Evolutionary conservation across 2,113 vertebrate genomes (phyloP).

Genomic region (Perognathus longimembris): DNA sequence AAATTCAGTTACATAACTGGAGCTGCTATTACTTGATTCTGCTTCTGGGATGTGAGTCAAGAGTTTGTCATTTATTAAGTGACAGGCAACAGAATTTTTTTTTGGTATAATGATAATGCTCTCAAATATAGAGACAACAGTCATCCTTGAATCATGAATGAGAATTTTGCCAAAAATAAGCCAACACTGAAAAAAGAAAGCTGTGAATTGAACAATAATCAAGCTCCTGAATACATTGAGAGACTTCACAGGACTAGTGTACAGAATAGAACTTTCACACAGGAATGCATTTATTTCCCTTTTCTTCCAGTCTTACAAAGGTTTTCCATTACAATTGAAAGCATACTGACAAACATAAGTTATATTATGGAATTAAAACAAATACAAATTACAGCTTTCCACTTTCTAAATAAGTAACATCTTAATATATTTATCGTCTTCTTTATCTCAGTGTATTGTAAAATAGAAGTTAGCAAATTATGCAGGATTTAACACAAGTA

Average conservation of each 20-base stretch:
- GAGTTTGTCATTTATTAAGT: background rate
- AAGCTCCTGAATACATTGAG: background rate
- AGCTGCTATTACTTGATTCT: background rate
- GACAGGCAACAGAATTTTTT: background rate
- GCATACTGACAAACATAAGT: background rate
- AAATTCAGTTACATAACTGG: background rate
- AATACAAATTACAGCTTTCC: background rate
- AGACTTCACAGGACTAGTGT: background rate
- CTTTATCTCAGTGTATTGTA: background rate
- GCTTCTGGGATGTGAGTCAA: background rate
- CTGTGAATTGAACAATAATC: background rate
- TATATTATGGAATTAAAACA: background rate
- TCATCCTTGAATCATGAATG: background rate
- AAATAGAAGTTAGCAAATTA: constrained; percentile 1
- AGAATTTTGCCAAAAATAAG: background rate
- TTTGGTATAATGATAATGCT: background rate
- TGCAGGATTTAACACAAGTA: background rate
- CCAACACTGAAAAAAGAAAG: background rate
- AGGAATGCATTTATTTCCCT: background rate
- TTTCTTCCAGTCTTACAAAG: background rate
- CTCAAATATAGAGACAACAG: background rate
- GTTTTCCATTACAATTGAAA: background rate
- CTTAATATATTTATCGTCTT: background rate
- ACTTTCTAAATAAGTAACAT: background rate
- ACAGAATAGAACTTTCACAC: background rate